Percentiles rank a stretch among this genome's conserved stretches.
Evolutionary conservation across 2,113 vertebrate species (phyloP).

Genomic region (Procapra przewalskii): DNA sequence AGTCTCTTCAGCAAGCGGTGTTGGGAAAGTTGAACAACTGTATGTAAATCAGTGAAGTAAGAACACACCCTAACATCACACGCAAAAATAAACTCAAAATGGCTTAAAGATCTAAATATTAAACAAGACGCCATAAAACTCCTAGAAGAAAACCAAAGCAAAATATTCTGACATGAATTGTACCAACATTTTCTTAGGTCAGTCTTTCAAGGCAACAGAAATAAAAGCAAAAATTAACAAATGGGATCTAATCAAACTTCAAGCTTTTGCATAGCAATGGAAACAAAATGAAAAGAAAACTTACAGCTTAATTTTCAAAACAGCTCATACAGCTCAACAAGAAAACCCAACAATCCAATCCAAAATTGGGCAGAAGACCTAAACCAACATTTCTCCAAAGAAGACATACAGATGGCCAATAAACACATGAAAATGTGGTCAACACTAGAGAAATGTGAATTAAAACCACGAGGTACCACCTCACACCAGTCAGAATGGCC

Average conservation of each 20-base stretch:
- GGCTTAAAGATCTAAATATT: not conserved
- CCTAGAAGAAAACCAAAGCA: not conserved
- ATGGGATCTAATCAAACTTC: not conserved
- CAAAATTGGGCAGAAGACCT: not conserved
- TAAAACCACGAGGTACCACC: not conserved
- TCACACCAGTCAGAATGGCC: not conserved
- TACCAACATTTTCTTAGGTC: not conserved
- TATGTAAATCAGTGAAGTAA: not conserved
- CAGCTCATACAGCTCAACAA: not conserved
- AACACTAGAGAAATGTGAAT: not conserved
- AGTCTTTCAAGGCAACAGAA: not conserved
- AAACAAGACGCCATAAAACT: not conserved
- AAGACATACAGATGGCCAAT: not conserved
- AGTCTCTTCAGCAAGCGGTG: not conserved
- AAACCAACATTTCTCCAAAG: not conserved
- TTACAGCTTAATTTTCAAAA: not conserved
- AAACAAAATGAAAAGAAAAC: not conserved
- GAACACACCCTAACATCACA: not conserved
- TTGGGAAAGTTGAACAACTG: not conserved
- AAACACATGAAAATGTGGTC: not conserved
- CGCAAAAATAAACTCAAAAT: not conserved
- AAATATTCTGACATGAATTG: not conserved
- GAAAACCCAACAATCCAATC: not conserved
- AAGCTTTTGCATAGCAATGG: not conserved
- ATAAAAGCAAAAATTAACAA: not conserved